Evolutionary conservation across 2,113 vertebrate species (phyloP).

Genomic region (Toxotes chatareus): DNA sequence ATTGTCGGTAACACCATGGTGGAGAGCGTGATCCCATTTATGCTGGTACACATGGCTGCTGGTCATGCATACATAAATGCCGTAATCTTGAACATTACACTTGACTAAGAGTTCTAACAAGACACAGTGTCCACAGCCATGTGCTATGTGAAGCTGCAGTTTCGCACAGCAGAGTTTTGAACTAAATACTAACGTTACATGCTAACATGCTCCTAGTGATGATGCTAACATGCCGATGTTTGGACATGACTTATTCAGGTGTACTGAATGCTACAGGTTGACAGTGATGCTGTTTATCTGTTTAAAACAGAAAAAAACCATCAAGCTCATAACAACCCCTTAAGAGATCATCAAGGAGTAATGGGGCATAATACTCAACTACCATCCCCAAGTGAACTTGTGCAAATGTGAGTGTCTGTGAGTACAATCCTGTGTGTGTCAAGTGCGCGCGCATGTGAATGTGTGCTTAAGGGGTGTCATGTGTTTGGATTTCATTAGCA

Average conservation of each 20-base stretch:
- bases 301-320: constrained; percentile 35
- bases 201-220: background rate
- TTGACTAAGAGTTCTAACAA: background rate
- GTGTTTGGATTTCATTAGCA: constrained; percentile 65
- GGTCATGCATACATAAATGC: background rate
- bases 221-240: background rate
- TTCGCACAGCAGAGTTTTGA: background rate
- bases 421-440: background rate
- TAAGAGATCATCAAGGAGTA: constrained; percentile 61
- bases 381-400: constrained; percentile 31
- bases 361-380: constrained; percentile 62
- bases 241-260: background rate
- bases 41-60: background rate
- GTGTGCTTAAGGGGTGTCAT: constrained; percentile 57
- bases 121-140: background rate
- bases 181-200: background rate
- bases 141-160: background rate
- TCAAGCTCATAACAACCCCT: constrained; percentile 30
- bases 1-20: background rate
- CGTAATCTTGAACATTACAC: background rate
- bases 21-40: background rate
- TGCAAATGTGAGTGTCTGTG: constrained; percentile 7
- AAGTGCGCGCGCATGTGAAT: constrained; percentile 8
- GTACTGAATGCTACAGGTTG: constrained; percentile 23
- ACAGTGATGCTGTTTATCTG: constrained; percentile 29